phyloP scores from a whole-genome alignment of 2,888 invertebrate genomes.

The Cancer borealis region DNA sequence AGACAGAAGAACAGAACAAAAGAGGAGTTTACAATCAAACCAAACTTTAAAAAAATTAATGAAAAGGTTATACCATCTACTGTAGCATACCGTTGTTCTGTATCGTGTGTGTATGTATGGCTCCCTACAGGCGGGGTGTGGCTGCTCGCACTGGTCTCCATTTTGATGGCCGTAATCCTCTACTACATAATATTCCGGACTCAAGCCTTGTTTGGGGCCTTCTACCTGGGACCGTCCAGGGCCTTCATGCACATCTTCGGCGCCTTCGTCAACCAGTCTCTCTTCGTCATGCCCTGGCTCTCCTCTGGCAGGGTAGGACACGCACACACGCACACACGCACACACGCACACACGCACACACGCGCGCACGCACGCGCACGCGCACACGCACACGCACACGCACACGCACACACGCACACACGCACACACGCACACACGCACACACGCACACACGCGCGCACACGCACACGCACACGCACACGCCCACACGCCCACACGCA shows the following conservation, averaged over 20 bases:
- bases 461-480: too few species aligned
- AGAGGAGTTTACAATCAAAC: background rate
- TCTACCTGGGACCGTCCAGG: conserved; percentile 1
- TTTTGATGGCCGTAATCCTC: conserved; percentile 27
- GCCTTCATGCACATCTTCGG: conserved; percentile 72
- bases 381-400: too few species aligned
- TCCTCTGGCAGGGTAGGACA: conserved; percentile 56
- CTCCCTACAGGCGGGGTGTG: conserved; percentile 48
- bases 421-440: too few species aligned
- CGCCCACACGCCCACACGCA: too few species aligned
- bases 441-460: too few species aligned
- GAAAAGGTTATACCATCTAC: background rate
- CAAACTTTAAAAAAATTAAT: too few species aligned
- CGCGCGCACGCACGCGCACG: too few species aligned
- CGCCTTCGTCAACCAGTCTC: conserved; percentile 69
- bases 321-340: too few species aligned
- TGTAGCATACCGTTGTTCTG: background rate
- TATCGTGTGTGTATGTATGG: background rate
- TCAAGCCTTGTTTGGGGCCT: conserved; percentile 28
- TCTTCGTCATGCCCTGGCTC: conserved; percentile 63
- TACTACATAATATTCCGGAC: conserved; percentile 55
- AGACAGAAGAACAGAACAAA: background rate
- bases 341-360: too few species aligned
- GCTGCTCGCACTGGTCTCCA: conserved; percentile 33
- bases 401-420: too few species aligned